phyloP scores from a whole-genome alignment of 2,113 vertebrate genomes.

The Gobius niger region DNA sequence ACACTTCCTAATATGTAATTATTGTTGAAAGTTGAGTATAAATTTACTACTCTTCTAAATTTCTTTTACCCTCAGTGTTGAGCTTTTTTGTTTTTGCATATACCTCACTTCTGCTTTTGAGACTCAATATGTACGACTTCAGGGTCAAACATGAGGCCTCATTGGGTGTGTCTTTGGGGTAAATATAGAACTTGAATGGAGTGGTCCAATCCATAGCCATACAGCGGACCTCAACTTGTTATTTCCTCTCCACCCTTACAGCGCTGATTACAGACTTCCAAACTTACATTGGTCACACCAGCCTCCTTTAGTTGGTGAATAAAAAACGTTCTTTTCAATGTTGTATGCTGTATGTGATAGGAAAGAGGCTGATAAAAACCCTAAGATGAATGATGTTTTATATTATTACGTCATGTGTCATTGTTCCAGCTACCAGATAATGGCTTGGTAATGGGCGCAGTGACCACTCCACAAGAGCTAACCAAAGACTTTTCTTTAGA shows the following conservation, averaged over 20 bases:
- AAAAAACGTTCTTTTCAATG: conserved; percentile 3
- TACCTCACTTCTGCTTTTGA: conserved; percentile 4
- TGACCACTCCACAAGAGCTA: conserved; percentile 24
- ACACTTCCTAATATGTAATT: too few species aligned
- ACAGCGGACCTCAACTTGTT: conserved; percentile 44
- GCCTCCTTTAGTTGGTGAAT: conserved; percentile 14
- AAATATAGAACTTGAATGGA: conserved; percentile 59
- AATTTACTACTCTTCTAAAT: background rate
- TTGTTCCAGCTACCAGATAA: conserved; percentile 29
- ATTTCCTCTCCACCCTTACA: conserved; percentile 43
- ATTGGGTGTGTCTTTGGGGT: conserved; percentile 48
- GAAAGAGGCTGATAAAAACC: conserved; percentile 13
- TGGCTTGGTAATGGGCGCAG: conserved; percentile 41
- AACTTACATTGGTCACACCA: conserved; percentile 10
- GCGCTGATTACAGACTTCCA: conserved; percentile 50
- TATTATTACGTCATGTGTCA: conserved; percentile 22
- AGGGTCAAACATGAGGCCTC: conserved; percentile 34
- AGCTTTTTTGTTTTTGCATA: background rate
- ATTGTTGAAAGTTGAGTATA: too few species aligned
- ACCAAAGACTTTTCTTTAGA: conserved; percentile 38
- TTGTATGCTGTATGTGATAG: background rate
- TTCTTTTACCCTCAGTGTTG: background rate
- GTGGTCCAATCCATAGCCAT: conserved; percentile 35
- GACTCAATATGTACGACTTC: conserved; percentile 3
- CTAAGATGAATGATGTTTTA: conserved; percentile 30